Percentiles rank a stretch among this genome's conserved stretches.
These are phyloP conservation scores for Ambastaia sidthimunki DNA, from an alignment of 2,797 vertebrate genomes.

Conservation along the genomic window DNA sequence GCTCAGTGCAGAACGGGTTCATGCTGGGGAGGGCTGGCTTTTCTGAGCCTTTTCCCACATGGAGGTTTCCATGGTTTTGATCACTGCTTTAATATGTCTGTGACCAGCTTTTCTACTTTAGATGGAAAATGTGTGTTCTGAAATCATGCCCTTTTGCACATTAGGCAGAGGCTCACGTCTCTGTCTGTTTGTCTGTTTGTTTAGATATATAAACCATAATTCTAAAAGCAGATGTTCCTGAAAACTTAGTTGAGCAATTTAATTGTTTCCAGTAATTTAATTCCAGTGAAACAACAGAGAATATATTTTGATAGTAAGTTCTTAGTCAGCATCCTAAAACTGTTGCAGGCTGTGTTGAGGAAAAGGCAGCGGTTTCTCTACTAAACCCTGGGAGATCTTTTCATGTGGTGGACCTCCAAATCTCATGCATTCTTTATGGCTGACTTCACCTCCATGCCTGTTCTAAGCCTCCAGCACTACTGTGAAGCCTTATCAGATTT, in stretches of 20 bases:
- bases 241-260: background rate
- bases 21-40: conserved; percentile 47
- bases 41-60: conserved; percentile 40
- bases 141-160: conserved; percentile 34
- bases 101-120: conserved; percentile 28
- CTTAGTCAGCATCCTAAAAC: conserved; percentile 64
- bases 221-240: background rate
- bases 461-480: conserved; percentile 36
- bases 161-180: background rate
- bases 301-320: conserved; percentile 53
- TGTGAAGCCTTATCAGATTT: conserved; percentile 58
- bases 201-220: too few species aligned
- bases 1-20: conserved; percentile 40
- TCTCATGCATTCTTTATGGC: conserved; percentile 66
- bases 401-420: conserved; percentile 72
- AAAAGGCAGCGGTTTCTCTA: conserved; percentile 57
- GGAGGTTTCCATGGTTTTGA: conserved; percentile 59
- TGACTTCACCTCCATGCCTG: conserved; percentile 73
- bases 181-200: too few species aligned
- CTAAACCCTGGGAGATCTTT: conserved; percentile 65
- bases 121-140: conserved; percentile 56
- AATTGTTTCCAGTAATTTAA: conserved; percentile 22
- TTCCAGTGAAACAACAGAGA: conserved; percentile 37
- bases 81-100: conserved; percentile 54
- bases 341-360: conserved; percentile 53